Percentiles rank a stretch among this genome's conserved stretches.
phyloP scores from a whole-genome alignment of 2,113 vertebrate genomes.

The Scomber japonicus region DNA sequence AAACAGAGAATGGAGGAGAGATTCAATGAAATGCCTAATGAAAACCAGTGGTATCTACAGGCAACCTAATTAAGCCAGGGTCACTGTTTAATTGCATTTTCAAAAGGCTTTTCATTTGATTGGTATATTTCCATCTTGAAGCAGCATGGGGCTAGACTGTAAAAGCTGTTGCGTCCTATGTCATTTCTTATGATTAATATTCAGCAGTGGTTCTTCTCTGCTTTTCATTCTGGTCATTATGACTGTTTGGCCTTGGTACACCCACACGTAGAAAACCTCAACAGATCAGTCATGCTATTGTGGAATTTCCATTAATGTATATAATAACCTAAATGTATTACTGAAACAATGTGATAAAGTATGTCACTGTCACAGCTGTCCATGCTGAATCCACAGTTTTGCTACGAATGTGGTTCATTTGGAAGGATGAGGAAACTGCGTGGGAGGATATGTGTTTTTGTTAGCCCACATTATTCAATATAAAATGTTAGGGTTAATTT shows the following conservation, averaged over 20 bases:
- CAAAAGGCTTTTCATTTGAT: conserved; percentile 72
- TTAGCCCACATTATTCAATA: conserved; percentile 25
- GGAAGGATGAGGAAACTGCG: neutral
- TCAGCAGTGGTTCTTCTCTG: conserved; percentile 47
- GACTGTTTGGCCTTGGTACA: conserved; percentile 74
- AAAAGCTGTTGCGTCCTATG: conserved; percentile 50
- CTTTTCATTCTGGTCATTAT: conserved; percentile 70
- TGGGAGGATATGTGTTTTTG: conserved; percentile 38
- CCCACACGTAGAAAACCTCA: conserved; percentile 57
- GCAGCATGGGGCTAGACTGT: conserved; percentile 31
- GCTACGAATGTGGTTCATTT: conserved; percentile 20
- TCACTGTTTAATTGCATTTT: conserved; percentile 77
- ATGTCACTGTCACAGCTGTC: conserved; percentile 34
- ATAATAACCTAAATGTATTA: conserved; percentile 57
- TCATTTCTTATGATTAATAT: conserved; percentile 74
- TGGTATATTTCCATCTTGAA: conserved; percentile 63
- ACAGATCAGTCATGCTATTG: conserved; percentile 51
- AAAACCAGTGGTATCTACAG: conserved; percentile 74
- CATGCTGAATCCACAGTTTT: conserved; percentile 8
- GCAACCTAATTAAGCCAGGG: conserved; percentile 75
- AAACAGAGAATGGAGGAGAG: conserved; percentile 64
- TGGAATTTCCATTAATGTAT: conserved; percentile 58
- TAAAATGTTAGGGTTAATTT: neutral
- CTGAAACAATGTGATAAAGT: conserved; percentile 48
- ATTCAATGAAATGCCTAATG: conserved; percentile 73